Base-by-base conservation (phyloP, 2,113 vertebrate genomes). In the Ancistrus triradiatus region DNA sequence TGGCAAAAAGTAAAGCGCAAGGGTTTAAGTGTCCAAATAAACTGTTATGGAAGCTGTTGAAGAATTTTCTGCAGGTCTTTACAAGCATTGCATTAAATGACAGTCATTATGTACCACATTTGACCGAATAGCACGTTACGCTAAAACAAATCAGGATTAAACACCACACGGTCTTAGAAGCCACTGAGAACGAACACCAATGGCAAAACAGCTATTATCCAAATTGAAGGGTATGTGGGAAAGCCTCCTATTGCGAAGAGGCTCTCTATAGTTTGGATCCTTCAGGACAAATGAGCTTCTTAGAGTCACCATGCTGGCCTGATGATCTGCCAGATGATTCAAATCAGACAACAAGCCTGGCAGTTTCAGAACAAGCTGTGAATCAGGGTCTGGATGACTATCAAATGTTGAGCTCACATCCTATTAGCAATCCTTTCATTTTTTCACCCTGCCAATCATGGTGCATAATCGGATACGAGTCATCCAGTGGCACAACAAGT, bases 131-230 rank as follows among this genome's bases (percentile, higher is more conserved):
- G n/a, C n/a, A n/a, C n/a, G n/a, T n/a, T n/a, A n/a, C n/a, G n/a
- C n/a, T n/a, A n/a, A n/a, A n/a, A n/a, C n/a, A n/a, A n/a, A n/a
- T n/a, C n/a, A n/a, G n/a, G n/a, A n/a, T n/a, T n/a, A n/a, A n/a
- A n/a, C n/a, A n/a, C n/a, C n/a, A n/a, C n/a, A n/a, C n/a, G n/a
- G n/a, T n/a, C n/a, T n/a, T n/a, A n/a, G n/a, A n/a, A n/a, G n/a
- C n/a, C n/a, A n/a, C n/a, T 31, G 7, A 56, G 64, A 66, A 78
- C 74, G 57, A 28, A 61, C 17, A 42, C 22, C 15, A 25, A 38
- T 44, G 7, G 46, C 24, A 69, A 70, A 82, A 81, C 68, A 76
- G 72, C 57, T 15, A 79, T 85, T 80, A 82, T 77, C 65, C 68
- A 72, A 77, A 81, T 81, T 63, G 48, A 47, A 74, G 19, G 59